A percentile compares a stretch with the other conserved stretches of the same genome.
Conservation (phyloP, 2,888 invertebrate genomes). For the Chrysodeixis includens region DNA sequence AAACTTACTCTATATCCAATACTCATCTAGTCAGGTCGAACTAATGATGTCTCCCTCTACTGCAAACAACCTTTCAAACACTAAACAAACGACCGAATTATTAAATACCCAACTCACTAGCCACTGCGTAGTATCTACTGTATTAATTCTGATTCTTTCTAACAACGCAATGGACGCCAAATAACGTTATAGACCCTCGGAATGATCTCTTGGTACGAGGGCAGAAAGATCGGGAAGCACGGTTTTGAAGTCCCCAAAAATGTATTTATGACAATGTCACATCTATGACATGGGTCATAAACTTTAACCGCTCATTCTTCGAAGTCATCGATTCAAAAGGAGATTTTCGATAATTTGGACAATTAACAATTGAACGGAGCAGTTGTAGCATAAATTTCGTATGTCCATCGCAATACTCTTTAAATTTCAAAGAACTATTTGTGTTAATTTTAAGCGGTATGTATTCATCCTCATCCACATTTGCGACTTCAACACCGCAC, state of each 20-base stretch:
- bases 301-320: too few relatives aligned
- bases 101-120: conserved; percentile 8
- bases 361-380: too few relatives aligned
- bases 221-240: conserved; percentile 20
- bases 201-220: not conserved
- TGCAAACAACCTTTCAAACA: not conserved
- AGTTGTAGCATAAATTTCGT: too few relatives aligned
- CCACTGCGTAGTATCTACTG: conserved; percentile 10
- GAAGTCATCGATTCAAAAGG: too few relatives aligned
- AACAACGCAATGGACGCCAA: conserved; percentile 11
- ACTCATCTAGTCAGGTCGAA: not conserved
- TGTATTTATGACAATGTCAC: too few relatives aligned
- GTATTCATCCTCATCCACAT: too few relatives aligned
- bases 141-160: conserved; percentile 15
- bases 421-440: too few relatives aligned
- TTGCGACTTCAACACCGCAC: not conserved
- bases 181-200: conserved; percentile 15
- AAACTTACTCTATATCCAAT: not conserved
- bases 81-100: conserved; percentile 2
- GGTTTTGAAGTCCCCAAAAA: not conserved
- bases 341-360: too few relatives aligned
- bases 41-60: not conserved
- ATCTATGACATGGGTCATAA: too few relatives aligned
- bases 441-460: too few relatives aligned
- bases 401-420: too few relatives aligned